These are phyloP conservation scores for Bembecia ichneumoniformis DNA, from an alignment of 2,888 invertebrate species.

Conservation along the genomic window DNA sequence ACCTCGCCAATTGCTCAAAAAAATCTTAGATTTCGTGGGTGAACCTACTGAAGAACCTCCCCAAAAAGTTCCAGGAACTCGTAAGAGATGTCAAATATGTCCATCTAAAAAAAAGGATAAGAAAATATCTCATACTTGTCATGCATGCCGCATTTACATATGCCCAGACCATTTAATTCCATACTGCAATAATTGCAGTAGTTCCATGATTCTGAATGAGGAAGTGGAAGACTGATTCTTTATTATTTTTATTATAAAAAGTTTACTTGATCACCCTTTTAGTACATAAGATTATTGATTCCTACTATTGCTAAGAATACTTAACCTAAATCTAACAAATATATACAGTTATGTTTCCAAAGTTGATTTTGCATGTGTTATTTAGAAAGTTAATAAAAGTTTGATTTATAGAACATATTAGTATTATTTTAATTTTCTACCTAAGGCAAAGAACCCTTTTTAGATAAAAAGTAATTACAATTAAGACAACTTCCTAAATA, in stretches of 20 bases:
- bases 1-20: not conserved
- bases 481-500: constrained; percentile 1
- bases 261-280: constrained; percentile 7
- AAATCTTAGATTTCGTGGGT: not conserved
- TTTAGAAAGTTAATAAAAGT: constrained; percentile 5
- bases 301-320: constrained; percentile 8
- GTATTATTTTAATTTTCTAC: constrained; percentile 2
- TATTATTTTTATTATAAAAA: constrained; percentile 7
- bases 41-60: not conserved
- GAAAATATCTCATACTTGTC: no score
- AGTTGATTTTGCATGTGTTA: constrained; percentile 6
- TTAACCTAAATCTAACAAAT: constrained; percentile 8
- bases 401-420: constrained; percentile 4
- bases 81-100: no score
- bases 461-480: constrained; percentile 1
- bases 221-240: no score
- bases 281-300: constrained; percentile 8
- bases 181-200: no score
- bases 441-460: constrained; percentile 2
- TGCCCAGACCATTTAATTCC: no score
- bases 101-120: no score
- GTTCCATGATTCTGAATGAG: no score
- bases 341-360: constrained; percentile 7
- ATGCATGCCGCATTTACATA: no score
- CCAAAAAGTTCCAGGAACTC: no score